Evolutionary conservation across 2,797 vertebrate genomes (phyloP), one percentile per base, ranked within the genome.

Genomic region (Rhinatrema bivittatum): DNA sequence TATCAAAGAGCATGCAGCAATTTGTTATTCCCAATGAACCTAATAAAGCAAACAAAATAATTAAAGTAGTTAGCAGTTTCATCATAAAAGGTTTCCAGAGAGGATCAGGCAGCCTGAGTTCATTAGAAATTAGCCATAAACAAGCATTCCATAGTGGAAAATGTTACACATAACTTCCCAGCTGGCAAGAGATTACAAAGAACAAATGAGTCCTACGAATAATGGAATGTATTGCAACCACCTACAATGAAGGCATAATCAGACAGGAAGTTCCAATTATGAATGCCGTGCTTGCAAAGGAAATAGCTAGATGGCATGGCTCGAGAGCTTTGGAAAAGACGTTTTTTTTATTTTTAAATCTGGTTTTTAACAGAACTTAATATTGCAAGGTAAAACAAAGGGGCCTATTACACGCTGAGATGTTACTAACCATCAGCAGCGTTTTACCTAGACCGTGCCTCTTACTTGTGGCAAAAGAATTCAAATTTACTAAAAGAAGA

Each of bases 201-300:
- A 67, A 38, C 33, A 49, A 53, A 34, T 26, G n/a, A 22, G 6
- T 24, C 61, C 50, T 56, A 53, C 69, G 44, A 75, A 52, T 47
- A 65, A 32, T 13, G 30, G 33, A 22, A 23, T 35, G 29, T 20
- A 29, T 42, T 39, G 26, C 49, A 59, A 38, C 32, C 40, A 46
- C 50, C 58, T 68, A 46, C 18, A 37, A 40, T 41, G 46, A 60
- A 51, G n/a, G 35, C 33, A 62, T 62, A 68, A 74, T 33, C 58
- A 65, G 53, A n/a, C n/a, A 49, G 39, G 42, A 70, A 67, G 64
- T 44, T 56, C 43, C 34, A 57, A 2, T 62, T 56, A 38, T 53
- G 36, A 45, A 52, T 44, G 48, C 42, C 23, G 8, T 26, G 50
- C 32, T 46, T 68, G 21, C 25, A 42, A 29, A 56, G 53, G 19